phyloP scores from a whole-genome alignment of 2,888 invertebrate genomes.

The Trilocha varians region DNA sequence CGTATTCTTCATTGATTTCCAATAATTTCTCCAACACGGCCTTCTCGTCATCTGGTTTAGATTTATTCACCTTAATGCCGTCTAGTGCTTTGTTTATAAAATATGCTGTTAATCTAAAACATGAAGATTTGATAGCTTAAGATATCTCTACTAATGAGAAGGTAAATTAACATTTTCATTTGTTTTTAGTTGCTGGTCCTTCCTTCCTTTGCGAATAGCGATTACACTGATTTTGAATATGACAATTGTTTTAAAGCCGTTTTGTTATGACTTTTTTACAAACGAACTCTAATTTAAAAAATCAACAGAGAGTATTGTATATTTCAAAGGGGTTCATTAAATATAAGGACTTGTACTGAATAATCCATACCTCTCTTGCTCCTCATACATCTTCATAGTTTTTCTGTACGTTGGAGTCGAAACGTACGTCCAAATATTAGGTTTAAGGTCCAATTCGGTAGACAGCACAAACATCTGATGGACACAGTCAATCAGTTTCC shows the following conservation, averaged over 20 bases:
- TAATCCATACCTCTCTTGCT: conserved; percentile 36
- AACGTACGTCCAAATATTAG: conserved; percentile 37
- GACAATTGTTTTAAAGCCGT: too few relatives aligned
- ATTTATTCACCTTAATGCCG: conserved; percentile 20
- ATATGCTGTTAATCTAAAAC: conserved; percentile 25
- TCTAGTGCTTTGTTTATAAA: conserved; percentile 32
- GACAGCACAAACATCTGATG: conserved; percentile 31
- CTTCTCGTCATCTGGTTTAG: conserved; percentile 36
- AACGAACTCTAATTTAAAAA: too few relatives aligned
- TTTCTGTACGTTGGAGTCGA: conserved; percentile 36
- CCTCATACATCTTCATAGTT: conserved; percentile 42
- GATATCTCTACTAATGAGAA: not conserved
- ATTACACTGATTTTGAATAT: too few relatives aligned
- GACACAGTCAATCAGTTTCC: conserved; percentile 38
- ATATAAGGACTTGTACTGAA: not conserved
- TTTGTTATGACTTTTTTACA: too few relatives aligned
- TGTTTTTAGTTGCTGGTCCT: too few relatives aligned
- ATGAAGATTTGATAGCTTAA: not conserved
- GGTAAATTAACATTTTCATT: too few relatives aligned
- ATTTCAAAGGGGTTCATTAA: too few relatives aligned
- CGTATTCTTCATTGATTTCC: conserved; percentile 71
- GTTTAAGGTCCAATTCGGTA: conserved; percentile 40
- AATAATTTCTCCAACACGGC: conserved; percentile 76
- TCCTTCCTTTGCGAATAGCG: too few relatives aligned
- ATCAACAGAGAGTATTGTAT: too few relatives aligned